A percentile compares a stretch with the other conserved stretches of the same genome.
Evolutionary conservation across 2,113 vertebrate species (phyloP).

Genomic region (Neodontobutis hainanensis): DNA sequence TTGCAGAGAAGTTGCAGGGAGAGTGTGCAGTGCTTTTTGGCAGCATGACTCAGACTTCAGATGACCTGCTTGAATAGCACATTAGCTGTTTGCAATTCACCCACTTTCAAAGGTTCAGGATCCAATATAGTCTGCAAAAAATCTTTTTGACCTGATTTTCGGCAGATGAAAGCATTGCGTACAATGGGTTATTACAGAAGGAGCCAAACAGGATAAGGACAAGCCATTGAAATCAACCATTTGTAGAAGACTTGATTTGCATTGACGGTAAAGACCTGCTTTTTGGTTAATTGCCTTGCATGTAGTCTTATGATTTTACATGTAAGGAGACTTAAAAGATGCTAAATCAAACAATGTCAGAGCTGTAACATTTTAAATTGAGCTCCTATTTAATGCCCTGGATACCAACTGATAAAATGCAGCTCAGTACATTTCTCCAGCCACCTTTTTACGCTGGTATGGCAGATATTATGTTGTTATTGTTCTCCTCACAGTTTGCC

Average conservation of each 20-base stretch:
- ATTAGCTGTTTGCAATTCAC: constrained; percentile 48
- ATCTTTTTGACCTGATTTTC: constrained; percentile 43
- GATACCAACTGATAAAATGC: no score
- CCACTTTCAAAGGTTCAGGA: constrained; percentile 42
- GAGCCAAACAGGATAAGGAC: background rate
- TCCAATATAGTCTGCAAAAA: constrained; percentile 39
- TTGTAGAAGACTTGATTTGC: background rate
- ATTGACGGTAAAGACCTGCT: no score
- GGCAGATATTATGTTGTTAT: background rate
- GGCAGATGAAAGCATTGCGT: constrained; percentile 48
- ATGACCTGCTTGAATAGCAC: constrained; percentile 51
- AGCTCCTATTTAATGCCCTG: no score
- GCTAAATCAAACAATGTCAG: no score
- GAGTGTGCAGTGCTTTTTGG: constrained; percentile 29
- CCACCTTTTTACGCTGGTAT: no score
- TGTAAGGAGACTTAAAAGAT: no score
- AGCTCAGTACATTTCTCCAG: no score
- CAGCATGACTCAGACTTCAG: constrained; percentile 42
- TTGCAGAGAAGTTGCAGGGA: constrained; percentile 23
- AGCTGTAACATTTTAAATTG: no score
- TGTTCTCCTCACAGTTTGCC: constrained; percentile 2
- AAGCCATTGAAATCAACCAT: constrained; percentile 1
- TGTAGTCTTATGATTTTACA: no score
- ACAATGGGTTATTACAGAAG: constrained; percentile 12
- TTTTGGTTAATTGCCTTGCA: no score